Base-by-base conservation (phyloP, 2,113 vertebrate genomes). In the Nasalis larvatus region DNA sequence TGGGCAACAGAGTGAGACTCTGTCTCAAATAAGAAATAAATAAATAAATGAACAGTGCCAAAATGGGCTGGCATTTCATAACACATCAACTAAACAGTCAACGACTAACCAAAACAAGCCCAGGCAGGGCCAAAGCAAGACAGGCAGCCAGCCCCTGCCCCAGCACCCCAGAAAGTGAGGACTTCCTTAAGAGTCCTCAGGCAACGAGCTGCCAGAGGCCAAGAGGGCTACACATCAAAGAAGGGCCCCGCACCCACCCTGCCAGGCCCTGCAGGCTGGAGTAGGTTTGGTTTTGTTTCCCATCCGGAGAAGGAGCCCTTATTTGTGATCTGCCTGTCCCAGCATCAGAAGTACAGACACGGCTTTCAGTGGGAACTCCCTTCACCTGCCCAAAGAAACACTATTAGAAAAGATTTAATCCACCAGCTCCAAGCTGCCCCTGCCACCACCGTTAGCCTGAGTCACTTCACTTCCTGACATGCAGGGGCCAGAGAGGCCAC, bases 171-270 rank as follows among this genome's bases (percentile, higher is more conserved):
- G 87, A 93, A 93, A 95, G 97, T 30, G 84, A 58, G 1, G 56
- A 47, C 92, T 98, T 98, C 98, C 98, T 98, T 98, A 98, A 98
- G 96, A 98, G 97, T 8, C 54, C 52, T 95, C 80, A 69, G 0
- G 74, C 88, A 96, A 98, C 77, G 8, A 42, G 86, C 85, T 97
- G 93, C 12, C 58, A 13, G 58, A 63, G 25, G 58, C 11, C 96
- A 95, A 96, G 8, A 74, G 71, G 94, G 35, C 74, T 68, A 71
- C 47, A 7, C 60, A 42, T 95, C 86, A 5, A 56, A 78, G 89
- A 83, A 82, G 18, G 91, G 66, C 97, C 54, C 54, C 4, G 14
- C 35, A 4, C 58, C 78, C 16, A 8, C 9, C 30, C 93, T 0
- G 0, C 58, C 58, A 60, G 58, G 0, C 42, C 91, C 32, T 32